Conservation (phyloP, 2,113 vertebrate species). For the Parus major region DNA sequence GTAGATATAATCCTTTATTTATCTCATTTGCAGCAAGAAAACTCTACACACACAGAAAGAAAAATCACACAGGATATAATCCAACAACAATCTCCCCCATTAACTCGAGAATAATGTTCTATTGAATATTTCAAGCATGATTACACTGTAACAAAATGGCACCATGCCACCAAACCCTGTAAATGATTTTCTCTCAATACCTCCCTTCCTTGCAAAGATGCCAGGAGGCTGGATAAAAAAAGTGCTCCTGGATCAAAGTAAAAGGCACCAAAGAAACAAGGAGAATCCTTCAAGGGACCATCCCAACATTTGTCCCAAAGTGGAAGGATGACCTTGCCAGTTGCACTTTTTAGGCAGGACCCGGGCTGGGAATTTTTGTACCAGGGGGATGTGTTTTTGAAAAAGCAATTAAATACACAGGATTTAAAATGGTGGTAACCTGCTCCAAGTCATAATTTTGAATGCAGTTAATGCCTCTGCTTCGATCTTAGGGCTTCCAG, state of each 20-base stretch:
- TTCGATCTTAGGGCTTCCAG: not conserved
- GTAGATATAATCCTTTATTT: not conserved
- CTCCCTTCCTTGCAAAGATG: not conserved
- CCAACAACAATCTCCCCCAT: not conserved
- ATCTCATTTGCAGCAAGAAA: not conserved
- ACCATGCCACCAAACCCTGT: not conserved
- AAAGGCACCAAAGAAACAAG: fast-evolving
- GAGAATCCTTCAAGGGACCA: not conserved
- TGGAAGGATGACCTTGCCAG: not conserved
- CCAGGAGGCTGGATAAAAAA: not conserved
- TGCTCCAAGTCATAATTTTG: not conserved
- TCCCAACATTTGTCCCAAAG: not conserved
- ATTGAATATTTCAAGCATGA: not conserved
- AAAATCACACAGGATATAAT: not conserved
- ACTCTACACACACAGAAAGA: not conserved
- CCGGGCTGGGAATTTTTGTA: not conserved
- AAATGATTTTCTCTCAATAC: not conserved
- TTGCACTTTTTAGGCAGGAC: not conserved
- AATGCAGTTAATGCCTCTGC: not conserved
- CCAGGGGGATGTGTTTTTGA: not conserved
- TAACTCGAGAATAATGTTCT: not conserved
- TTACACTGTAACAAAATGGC: slow-evolving; percentile 19
- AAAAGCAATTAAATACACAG: not conserved
- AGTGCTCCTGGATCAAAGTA: not conserved
- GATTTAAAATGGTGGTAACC: not conserved